Conservation (phyloP, 2,113 vertebrate genomes). For the Tonatia bakeri region DNA sequence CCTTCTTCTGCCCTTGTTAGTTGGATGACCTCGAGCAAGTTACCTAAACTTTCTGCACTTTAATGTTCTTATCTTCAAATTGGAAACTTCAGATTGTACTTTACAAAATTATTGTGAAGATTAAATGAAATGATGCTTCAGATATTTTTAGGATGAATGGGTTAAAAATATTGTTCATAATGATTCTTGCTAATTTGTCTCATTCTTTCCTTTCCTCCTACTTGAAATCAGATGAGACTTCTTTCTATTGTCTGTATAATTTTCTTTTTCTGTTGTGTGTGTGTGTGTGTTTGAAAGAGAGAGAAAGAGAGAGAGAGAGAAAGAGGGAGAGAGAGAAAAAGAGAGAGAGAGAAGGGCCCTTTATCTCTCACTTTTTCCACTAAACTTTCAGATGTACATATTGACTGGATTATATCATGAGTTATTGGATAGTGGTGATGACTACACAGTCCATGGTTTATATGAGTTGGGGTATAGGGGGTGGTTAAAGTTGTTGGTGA, state of each 20-base stretch:
- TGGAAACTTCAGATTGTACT: not conserved
- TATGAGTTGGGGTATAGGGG: not conserved
- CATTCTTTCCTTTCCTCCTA: not conserved
- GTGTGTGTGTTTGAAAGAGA: not conserved
- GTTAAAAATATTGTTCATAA: not conserved
- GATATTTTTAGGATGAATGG: not conserved
- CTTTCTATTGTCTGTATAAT: not conserved
- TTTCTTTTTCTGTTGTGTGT: not conserved
- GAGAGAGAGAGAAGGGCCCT: not conserved
- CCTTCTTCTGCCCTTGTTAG: not conserved
- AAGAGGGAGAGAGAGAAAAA: not conserved
- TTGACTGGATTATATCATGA: not conserved
- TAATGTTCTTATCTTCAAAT: not conserved
- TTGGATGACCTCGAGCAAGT: not conserved
- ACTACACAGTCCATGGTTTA: not conserved
- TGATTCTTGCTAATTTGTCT: not conserved
- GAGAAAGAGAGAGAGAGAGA: not conserved
- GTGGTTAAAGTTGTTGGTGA: not conserved
- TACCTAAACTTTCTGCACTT: not conserved
- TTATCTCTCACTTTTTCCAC: not conserved
- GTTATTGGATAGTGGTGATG: not conserved
- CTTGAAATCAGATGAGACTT: not conserved
- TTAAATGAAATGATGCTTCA: not conserved
- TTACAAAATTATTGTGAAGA: not conserved
- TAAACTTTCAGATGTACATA: not conserved